Percentiles rank a stretch among this genome's conserved stretches.
These are phyloP conservation scores for Atta cephalotes DNA, from an alignment of 1,140 invertebrate genomes.

Conservation along the genomic window DNA sequence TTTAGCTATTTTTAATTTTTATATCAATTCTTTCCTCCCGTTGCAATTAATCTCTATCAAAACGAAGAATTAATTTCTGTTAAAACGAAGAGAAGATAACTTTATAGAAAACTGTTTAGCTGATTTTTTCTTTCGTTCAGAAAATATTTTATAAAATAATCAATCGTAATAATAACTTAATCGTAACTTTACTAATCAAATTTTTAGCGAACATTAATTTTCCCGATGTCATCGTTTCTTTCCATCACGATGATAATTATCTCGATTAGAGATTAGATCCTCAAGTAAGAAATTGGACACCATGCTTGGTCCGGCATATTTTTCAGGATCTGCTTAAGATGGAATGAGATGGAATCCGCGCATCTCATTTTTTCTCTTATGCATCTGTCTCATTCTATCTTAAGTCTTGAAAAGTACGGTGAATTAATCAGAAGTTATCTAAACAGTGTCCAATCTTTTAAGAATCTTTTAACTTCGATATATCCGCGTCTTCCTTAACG, in stretches of 20 bases:
- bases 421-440: no score
- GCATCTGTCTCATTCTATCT: no score
- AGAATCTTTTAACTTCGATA: background rate
- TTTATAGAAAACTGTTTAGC: slow-evolving; percentile 9
- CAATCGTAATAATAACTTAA: background rate
- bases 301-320: no score
- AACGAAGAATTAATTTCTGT: background rate
- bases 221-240: background rate
- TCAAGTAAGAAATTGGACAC: no score
- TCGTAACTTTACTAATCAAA: background rate
- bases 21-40: background rate
- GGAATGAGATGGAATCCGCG: no score
- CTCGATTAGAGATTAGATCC: no score
- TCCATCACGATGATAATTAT: slow-evolving; percentile 17
- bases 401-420: no score
- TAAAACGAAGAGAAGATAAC: background rate
- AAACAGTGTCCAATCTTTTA: no score
- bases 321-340: no score
- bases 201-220: background rate
- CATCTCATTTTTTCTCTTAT: no score
- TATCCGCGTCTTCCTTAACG: background rate
- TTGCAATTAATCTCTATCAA: background rate
- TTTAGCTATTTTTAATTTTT: background rate
- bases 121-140: background rate
- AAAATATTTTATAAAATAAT: background rate